Percentiles rank a stretch among this genome's conserved stretches.
Evolutionary conservation across 2,113 vertebrate species (phyloP).

Genomic region (Rhagologus leucostigma): DNA sequence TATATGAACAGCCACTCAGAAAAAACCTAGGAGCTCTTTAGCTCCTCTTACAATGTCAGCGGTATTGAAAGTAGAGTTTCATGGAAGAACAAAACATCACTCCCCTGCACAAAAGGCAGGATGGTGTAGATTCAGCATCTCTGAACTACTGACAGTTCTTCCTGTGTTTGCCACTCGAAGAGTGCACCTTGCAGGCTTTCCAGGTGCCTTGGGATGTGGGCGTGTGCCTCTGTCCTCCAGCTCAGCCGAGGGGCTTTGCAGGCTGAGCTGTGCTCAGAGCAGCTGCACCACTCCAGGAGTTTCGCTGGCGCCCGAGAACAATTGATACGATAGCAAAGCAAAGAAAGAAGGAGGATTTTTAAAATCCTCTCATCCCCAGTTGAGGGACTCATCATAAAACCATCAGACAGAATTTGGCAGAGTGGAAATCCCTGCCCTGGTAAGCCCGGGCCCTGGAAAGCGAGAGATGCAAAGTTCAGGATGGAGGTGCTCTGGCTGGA

Average conservation of each 20-base stretch:
- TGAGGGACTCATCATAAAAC: neutral
- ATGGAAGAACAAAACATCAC: neutral
- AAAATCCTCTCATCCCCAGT: neutral
- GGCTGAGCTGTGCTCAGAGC: neutral
- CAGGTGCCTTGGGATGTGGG: neutral
- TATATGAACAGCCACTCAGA: rapidly evolving
- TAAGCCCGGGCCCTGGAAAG: neutral
- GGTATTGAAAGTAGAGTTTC: neutral
- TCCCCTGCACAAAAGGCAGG: neutral
- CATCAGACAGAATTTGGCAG: neutral
- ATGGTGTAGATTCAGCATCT: neutral
- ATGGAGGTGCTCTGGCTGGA: neutral
- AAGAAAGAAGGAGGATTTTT: neutral
- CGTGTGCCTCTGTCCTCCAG: neutral
- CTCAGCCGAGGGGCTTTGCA: neutral
- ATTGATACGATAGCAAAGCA: neutral
- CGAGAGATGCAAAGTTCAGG: neutral
- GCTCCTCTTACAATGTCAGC: neutral
- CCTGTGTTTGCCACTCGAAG: neutral
- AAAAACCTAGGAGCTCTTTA: neutral
- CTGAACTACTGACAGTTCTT: neutral
- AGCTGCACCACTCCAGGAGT: neutral
- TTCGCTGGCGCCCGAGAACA: neutral
- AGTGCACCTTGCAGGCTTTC: neutral
- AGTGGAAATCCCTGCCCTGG: neutral